Evolutionary conservation across 1,140 invertebrate species (phyloP), one percentile per base, ranked within the genome.

Genomic region (Drosophila dunni): DNA sequence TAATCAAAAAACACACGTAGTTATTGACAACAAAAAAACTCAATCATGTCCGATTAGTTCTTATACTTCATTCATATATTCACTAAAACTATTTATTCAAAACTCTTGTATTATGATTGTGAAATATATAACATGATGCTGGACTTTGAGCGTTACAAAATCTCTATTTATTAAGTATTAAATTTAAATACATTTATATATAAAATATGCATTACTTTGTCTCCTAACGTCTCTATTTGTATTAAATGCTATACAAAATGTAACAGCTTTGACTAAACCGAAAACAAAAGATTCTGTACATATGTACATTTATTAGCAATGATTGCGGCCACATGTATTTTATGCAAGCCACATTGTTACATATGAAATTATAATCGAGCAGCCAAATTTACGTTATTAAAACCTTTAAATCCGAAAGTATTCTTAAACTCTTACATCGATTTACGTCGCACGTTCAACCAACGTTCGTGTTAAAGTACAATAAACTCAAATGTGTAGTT

Each of bases 221-320:
- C 78, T 80, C 81, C 78, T 84, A 78, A 51, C 9, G 80, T 84
- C 78, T 84, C 65, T 74, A 78, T 63, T 84, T 36, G 48, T 64
- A 62, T 53, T 64, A 36, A 33, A 7, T 6, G 11, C 34, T 53
- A 53, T 53, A 53, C 3, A 34, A 10, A 34, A 48, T 17, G 50
- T 53, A 69, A 34, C 79, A 53, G 64, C 48, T 29, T 60, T 44
- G 46, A 40, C 8, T 46, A 64, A 36, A 66, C 60, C 45, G 60
- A 44, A 80, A 65, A 77, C 44, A 75, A 67, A 62, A 50, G 65
- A 24, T 48, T 20, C 17, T 20, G 17, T 20, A 20, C 17, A 48
- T 48, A 20, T 48, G 46, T 53, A 34, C 29, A 70, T 71, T 75
- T 66, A 62, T 20, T 80, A 84, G 68, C 46, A 78, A 75, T 67